These are phyloP conservation scores for Hyles lineata DNA, from an alignment of 2,888 invertebrate genomes.

Conservation along the genomic window DNA sequence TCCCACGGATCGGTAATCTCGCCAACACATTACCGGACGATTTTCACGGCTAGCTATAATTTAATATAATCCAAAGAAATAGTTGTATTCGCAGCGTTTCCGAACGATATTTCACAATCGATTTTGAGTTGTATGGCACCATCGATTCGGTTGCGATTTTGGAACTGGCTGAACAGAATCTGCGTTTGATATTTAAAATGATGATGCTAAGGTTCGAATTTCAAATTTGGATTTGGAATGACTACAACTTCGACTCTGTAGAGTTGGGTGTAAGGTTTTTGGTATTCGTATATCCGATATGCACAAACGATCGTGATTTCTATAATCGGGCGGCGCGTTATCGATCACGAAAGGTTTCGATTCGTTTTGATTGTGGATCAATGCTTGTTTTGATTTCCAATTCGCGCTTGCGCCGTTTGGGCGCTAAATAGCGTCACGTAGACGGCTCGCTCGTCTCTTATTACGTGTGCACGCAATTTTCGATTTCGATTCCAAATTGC, in stretches of 20 bases:
- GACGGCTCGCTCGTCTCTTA: slow-evolving; percentile 62
- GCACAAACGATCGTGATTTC: slow-evolving; percentile 80
- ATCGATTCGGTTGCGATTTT: slow-evolving; percentile 40
- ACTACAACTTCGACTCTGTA: slow-evolving; percentile 45
- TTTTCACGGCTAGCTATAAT: slow-evolving; percentile 84
- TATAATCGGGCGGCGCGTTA: slow-evolving; percentile 80
- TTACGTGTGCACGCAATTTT: slow-evolving; percentile 70
- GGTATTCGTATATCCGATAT: slow-evolving; percentile 45
- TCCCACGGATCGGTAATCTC: slow-evolving; percentile 79
- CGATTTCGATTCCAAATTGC: slow-evolving; percentile 59
- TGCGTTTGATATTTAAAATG: slow-evolving; percentile 42
- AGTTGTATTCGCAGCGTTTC: slow-evolving; percentile 70
- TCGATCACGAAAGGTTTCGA: slow-evolving; percentile 83
- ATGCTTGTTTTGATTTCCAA: slow-evolving; percentile 84
- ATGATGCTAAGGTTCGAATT: slow-evolving; percentile 56
- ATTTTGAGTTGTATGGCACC: slow-evolving; percentile 47
- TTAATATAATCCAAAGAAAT: slow-evolving; percentile 85
- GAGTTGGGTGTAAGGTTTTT: slow-evolving; percentile 43
- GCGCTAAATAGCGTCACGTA: slow-evolving; percentile 84
- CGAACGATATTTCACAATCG: slow-evolving; percentile 45
- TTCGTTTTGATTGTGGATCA: slow-evolving; percentile 80
- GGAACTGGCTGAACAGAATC: slow-evolving; percentile 38
- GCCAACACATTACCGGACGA: slow-evolving; percentile 81
- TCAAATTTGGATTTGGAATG: slow-evolving; percentile 50
- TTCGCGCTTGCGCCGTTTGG: slow-evolving; percentile 81